Evolutionary conservation across 2,797 vertebrate species (phyloP).

Genomic region (Tolypeutes matacus): DNA sequence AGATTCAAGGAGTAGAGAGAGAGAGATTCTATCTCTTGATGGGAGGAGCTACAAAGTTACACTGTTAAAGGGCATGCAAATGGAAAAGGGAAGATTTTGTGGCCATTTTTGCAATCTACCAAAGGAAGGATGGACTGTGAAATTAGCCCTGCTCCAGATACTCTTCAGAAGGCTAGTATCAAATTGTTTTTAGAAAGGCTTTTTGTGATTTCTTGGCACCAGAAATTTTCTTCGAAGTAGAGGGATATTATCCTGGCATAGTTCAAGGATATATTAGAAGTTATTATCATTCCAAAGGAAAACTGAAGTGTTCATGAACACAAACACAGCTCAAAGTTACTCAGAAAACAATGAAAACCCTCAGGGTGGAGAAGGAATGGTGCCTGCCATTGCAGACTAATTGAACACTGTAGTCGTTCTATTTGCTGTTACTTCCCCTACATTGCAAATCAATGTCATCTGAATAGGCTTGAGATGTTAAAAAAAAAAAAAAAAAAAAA

Average conservation of each 20-base stretch:
- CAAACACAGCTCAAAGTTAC: background rate
- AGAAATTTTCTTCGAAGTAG: constrained; percentile 15
- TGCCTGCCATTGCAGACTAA: background rate
- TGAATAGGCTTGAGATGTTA: background rate
- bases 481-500: background rate
- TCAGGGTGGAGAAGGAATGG: background rate
- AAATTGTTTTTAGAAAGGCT: background rate
- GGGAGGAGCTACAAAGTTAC: background rate
- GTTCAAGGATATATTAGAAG: background rate
- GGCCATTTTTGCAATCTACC: background rate
- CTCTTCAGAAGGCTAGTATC: background rate
- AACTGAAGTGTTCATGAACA: background rate
- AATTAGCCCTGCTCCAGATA: background rate
- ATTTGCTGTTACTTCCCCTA: background rate
- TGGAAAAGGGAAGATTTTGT: background rate
- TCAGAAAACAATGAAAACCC: background rate
- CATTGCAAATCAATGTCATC: background rate
- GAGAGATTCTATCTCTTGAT: background rate
- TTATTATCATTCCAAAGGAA: constrained; percentile 32
- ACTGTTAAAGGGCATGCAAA: background rate
- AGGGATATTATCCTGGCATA: background rate
- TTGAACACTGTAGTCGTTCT: background rate
- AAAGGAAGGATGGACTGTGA: background rate
- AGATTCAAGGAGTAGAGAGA: background rate
- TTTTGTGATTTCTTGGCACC: background rate